Conservation (phyloP, 2,113 vertebrate species). For the Salvelinus sp. region DNA sequence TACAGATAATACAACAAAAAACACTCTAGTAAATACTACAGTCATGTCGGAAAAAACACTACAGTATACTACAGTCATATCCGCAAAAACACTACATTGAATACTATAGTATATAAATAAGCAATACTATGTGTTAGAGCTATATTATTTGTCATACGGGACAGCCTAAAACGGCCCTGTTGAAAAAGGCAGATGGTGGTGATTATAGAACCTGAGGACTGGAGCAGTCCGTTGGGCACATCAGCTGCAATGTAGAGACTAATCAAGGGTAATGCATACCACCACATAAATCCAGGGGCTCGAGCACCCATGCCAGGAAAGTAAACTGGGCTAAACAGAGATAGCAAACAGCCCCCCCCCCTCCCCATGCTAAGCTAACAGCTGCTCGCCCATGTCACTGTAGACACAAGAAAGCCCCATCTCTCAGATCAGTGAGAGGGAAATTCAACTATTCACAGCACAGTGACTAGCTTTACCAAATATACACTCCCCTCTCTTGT, state of each 20-base stretch:
- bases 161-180: not conserved
- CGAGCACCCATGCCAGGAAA: conserved; percentile 25
- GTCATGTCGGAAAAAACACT: too few species aligned
- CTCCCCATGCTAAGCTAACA: conserved; percentile 15
- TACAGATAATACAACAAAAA: too few species aligned
- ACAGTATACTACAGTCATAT: too few species aligned
- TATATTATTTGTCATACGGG: too few species aligned
- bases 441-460: not conserved
- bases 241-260: not conserved
- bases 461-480: not conserved
- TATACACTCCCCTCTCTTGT: not conserved
- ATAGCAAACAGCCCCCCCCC: conserved; percentile 11
- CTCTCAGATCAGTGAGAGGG: not conserved
- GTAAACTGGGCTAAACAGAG: not conserved
- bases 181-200: not conserved
- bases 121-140: too few species aligned
- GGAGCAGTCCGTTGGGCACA: not conserved
- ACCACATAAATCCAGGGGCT: conserved; percentile 14
- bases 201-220: not conserved
- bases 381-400: conserved; percentile 20
- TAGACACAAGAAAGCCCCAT: not conserved
- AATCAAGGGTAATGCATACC: not conserved
- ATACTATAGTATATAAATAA: too few species aligned
- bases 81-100: too few species aligned
- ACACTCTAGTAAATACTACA: too few species aligned